Base-by-base conservation (phyloP, 92 coral and sea anemone species). In the Palythoa grandiflora region DNA sequence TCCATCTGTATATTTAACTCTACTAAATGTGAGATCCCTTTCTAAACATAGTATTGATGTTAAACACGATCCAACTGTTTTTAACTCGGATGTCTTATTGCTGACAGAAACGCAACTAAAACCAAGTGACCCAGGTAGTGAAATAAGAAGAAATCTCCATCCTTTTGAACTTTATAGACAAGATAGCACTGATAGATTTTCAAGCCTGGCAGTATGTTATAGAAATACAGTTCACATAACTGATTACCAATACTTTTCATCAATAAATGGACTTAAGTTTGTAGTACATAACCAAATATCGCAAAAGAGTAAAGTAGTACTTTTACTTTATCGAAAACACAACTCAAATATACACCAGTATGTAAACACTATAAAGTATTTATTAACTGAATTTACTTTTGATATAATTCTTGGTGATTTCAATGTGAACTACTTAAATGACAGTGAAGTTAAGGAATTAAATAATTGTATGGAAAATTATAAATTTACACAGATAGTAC, bases 321-420 rank as follows among this genome's bases (percentile, higher is more conserved):
- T 78, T 3, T 13, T 89, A 52, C 61, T 84, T 7, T 84, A 89
- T 78, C 71, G 84, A 70, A 84, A 89, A 48, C 89, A 90, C 10
- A 79, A 76, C 89, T 17, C 89, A 85, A 90, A 85, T 73, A 73
- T 63, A 0, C 39, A 51, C 55, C 89, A 90, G 36, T 78, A 75
- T 54, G 78, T 68, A 1, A 9, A 68, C 1, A 68, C 2, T 9
- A 0, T 92, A 8, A 83, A 57, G 80, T 48, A 74, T 59, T 75
- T 89, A 28, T 86, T 86, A 9, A 60, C 80, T 48, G 73, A 65
- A 55, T 19, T 81, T 75, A 37, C 92, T 68, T 50, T 83, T 81
- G 88, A 87, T 84, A 83, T 92, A 0, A 51, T 92, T 77, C 77
- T 90, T 48, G 90, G 94, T 40, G 90, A 84, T 54, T 89, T 92